A percentile compares a stretch with the other conserved stretches of the same genome.
phyloP scores from a whole-genome alignment of 2,888 invertebrate species.

The Drosophila acutilabella region DNA sequence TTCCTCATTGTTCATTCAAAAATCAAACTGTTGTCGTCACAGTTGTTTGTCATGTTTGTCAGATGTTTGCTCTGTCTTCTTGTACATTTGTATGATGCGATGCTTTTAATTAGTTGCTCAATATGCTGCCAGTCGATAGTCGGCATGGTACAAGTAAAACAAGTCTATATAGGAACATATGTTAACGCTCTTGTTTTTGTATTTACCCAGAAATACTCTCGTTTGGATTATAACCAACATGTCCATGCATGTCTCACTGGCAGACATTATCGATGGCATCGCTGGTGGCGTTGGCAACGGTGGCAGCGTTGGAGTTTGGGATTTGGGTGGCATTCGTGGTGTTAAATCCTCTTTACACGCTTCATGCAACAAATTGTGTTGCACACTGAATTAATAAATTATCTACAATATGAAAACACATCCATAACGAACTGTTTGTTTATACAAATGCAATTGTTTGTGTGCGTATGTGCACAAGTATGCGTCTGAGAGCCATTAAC shows the following conservation, averaged over 20 bases:
- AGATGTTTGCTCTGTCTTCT: conserved; percentile 35
- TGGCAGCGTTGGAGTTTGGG: conserved; percentile 19
- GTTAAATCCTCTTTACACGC: conserved; percentile 69
- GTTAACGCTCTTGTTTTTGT: conserved; percentile 45
- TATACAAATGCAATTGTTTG: conserved; percentile 12
- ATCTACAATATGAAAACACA: conserved; percentile 48
- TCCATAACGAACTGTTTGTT: conserved; percentile 15
- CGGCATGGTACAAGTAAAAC: no score
- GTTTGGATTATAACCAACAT: conserved; percentile 21
- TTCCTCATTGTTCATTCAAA: conserved; percentile 50
- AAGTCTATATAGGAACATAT: conserved; percentile 20
- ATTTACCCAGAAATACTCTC: neutral
- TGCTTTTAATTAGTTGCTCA: conserved; percentile 68
- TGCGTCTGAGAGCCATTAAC: conserved; percentile 45
- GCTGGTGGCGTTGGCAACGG: neutral
- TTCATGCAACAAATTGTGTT: conserved; percentile 64
- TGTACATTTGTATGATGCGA: conserved; percentile 28
- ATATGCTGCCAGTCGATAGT: conserved; percentile 55
- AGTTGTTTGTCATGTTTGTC: conserved; percentile 55
- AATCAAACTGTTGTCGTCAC: conserved; percentile 48
- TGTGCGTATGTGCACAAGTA: conserved; percentile 1
- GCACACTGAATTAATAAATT: conserved; percentile 72
- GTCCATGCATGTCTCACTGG: conserved; percentile 23
- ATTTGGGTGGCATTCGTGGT: conserved; percentile 25
- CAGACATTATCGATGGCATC: conserved; percentile 40